A percentile compares a stretch with the other conserved stretches of the same genome.
phyloP scores from a whole-genome alignment of 2,113 vertebrate genomes.

The Anoura caudifer region DNA sequence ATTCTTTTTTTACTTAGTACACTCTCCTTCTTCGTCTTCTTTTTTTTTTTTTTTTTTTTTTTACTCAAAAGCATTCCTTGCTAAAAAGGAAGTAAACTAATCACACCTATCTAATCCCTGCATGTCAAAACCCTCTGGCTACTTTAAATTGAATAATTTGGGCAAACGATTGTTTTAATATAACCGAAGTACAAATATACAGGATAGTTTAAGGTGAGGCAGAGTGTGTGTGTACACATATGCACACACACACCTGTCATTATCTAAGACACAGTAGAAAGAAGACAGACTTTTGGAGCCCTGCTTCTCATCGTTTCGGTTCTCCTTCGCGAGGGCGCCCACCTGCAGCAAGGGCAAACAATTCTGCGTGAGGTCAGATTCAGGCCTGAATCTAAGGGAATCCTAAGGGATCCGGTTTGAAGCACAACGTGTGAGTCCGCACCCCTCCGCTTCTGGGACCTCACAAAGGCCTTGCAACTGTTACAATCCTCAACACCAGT shows the following conservation, averaged over 20 bases:
- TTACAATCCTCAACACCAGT: background rate
- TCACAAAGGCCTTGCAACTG: background rate
- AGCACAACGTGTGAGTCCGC: fast-evolving
- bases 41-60: background rate
- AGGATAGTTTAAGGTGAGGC: background rate
- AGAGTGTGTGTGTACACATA: background rate
- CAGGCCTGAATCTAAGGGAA: too few species aligned
- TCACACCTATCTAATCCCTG: background rate
- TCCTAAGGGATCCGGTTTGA: background rate
- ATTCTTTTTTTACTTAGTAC: background rate
- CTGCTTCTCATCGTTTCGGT: fast-evolving
- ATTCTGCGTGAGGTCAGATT: background rate
- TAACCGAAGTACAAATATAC: background rate
- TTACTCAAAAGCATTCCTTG: background rate
- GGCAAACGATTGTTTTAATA: background rate
- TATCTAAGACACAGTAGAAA: background rate
- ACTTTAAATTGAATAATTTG: background rate
- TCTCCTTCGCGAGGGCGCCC: too few species aligned
- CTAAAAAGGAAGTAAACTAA: background rate
- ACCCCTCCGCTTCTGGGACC: background rate
- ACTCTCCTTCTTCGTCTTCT: too few species aligned
- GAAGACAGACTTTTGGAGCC: background rate
- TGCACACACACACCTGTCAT: background rate
- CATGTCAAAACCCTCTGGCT: background rate
- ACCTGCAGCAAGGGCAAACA: too few species aligned